Evolutionary conservation across 2,888 invertebrate species (phyloP).

Genomic region (Leptinotarsa peninsularis): DNA sequence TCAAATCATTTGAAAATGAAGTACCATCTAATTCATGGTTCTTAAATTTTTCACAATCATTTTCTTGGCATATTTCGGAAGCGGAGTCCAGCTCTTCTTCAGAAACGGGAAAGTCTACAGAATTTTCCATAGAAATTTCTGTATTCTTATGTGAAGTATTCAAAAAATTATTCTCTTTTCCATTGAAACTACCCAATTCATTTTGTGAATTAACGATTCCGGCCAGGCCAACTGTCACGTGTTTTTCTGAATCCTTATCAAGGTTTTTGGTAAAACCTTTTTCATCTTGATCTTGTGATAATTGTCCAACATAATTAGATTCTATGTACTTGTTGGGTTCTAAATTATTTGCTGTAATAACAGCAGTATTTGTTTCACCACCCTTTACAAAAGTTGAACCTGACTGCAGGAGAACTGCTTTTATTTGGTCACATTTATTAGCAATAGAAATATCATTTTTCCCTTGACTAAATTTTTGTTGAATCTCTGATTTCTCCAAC

Average conservation of each 20-base stretch:
- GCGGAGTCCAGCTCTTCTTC: not conserved
- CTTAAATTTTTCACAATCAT: too few species aligned
- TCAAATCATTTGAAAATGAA: too few species aligned
- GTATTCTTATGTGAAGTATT: not conserved
- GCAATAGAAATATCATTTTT: too few species aligned
- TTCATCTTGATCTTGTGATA: not conserved
- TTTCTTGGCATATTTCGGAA: too few species aligned
- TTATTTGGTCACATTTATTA: too few species aligned
- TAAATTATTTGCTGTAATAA: not conserved
- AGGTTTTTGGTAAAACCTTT: not conserved
- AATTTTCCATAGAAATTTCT: not conserved
- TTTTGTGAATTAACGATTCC: not conserved
- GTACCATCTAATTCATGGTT: too few species aligned
- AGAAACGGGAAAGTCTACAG: not conserved
- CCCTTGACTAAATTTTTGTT: too few species aligned
- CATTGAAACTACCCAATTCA: not conserved
- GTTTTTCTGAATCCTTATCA: not conserved
- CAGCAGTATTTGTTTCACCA: not conserved
- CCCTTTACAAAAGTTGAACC: too few species aligned
- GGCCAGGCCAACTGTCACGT: too few species aligned
- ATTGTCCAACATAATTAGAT: not conserved
- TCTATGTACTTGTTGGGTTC: not conserved
- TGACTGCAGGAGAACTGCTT: too few species aligned
- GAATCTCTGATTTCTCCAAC: too few species aligned
- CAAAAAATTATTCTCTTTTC: not conserved